Evolutionary conservation across 2,113 vertebrate species (phyloP), one percentile per base, ranked within the genome.

Genomic region (Genyomyrus donnyi): DNA sequence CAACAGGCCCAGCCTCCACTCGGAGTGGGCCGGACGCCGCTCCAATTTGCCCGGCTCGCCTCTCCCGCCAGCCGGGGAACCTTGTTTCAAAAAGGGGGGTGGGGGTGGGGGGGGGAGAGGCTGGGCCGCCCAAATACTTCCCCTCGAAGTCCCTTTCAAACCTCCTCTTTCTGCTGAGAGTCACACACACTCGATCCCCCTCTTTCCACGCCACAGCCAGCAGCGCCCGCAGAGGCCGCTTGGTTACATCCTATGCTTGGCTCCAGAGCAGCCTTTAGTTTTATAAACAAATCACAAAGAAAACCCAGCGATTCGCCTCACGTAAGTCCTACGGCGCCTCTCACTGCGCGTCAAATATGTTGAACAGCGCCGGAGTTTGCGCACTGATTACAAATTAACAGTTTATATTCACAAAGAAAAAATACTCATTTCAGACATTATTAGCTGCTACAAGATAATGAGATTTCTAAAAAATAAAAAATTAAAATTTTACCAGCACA

Each of bases 61-160:
- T 58, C 87, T 88, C 91, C 89, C 87, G 83, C 31, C 31, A 86
- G 88, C 89, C 89, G 91, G 88, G 90, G 92, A 93, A 93, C 91
- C 86, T 90, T 90, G 80, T 91, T 92, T 91, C 87, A 62, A 74
- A 88, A 90, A n/a, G 2, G 10, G 48, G 53, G 53, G 53, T 52
- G 50, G 52, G 52, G 52, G 53, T 35, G 31, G 21, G 86, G 27
- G 45, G 91, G 92, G 89, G 90, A 52, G 86, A 11, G 49, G 90
- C 24, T 10, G 58, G 46, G 89, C 21, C 24, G 39, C 58, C 90
- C 27, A 84, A 87, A 48, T 89, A 52, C 49, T 84, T 84, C 56
- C 83, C 90, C 31, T 77, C 90, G 87, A 87, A 62, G 27, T 88
- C 58, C 85, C 90, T 92, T 53, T 83, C 87, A 89, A 89, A 88